These are phyloP conservation scores for Forbesichthys agassizii DNA, from an alignment of 2,113 vertebrate genomes.

Conservation along the genomic window DNA sequence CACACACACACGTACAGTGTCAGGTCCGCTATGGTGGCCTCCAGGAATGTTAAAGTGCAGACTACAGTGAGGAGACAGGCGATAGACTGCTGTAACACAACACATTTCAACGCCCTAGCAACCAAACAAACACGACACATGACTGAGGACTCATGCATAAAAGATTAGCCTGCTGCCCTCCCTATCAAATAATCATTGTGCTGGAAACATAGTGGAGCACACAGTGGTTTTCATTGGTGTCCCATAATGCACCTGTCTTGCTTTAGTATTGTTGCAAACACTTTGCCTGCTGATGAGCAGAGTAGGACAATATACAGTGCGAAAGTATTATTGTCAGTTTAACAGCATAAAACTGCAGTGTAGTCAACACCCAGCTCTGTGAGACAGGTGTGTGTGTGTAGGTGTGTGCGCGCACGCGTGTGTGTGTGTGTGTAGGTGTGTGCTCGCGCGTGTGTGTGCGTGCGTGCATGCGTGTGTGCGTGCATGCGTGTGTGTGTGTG, in stretches of 20 bases:
- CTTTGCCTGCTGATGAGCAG: neutral
- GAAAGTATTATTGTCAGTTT: no score
- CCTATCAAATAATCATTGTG: slow-evolving; percentile 35
- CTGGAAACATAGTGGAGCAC: slow-evolving; percentile 12
- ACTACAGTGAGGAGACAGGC: slow-evolving; percentile 67
- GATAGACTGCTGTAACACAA: slow-evolving; percentile 53
- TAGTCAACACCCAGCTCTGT: slow-evolving; percentile 21
- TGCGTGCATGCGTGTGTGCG: neutral
- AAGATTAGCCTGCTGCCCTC: slow-evolving; percentile 31
- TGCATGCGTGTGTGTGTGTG: slow-evolving; percentile 11
- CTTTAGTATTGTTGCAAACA: neutral
- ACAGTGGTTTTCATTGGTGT: neutral
- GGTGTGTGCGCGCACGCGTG: neutral
- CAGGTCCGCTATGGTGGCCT: slow-evolving; percentile 34
- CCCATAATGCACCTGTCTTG: slow-evolving; percentile 1
- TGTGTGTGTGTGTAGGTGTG: neutral
- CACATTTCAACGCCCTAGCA: slow-evolving; percentile 50
- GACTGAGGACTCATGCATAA: slow-evolving; percentile 39
- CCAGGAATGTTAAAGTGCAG: slow-evolving; percentile 65
- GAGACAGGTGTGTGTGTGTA: slow-evolving; percentile 11
- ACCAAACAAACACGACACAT: slow-evolving; percentile 50
- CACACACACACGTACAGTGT: slow-evolving; percentile 20
- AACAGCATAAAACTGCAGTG: neutral
- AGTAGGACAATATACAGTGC: neutral
- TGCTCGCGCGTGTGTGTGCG: neutral